Evolutionary conservation across 2,113 vertebrate species (phyloP), one percentile per base, ranked within the genome.

Genomic region (Calypte anna): DNA sequence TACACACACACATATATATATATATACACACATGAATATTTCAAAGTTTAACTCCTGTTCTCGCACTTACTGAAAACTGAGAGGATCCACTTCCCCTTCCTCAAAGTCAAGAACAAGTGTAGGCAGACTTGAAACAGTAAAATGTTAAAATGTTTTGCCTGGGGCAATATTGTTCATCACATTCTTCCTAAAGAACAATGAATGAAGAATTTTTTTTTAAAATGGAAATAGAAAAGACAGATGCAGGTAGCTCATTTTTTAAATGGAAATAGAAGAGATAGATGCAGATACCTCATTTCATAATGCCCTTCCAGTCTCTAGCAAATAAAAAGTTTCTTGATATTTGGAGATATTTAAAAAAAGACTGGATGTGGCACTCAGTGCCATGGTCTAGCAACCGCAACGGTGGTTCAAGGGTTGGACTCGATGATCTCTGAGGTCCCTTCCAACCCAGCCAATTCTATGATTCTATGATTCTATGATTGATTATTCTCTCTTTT

Each of bases 251-350:
- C 62, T 85, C 18, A 91, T 95, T 83, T 2, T 3, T 93, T 93
- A 79, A 93, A 79, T 85, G 67, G 70, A 85, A 91, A 75, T 68
- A 78, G 48, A 78, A 82, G 66, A 91, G 48, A 51, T 80, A 91
- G 93, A 89, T 93, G 77, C 69, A 94, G 78, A 74, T 95, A 90
- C 82, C 62, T 85, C 18, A 82, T 94, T 94, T 89, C 82, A 86
- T 94, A 94, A 87, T 78, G 82, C 7, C 12, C 70, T 82, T 86
- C 62, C 25, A 44, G 79, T 95, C 46, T 79, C 94, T 61, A 75
- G 62, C 30, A 75, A 40, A 55, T 14, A 54, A 80, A 64, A 54
- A 63, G 18, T 43, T 67, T 51, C 46, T 66, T 72, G 16, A 22
- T 82, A n/a, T n/a, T n/a, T n/a, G n/a, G n/a, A n/a, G n/a, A n/a